Base-by-base conservation (phyloP, 2,113 vertebrate species). In the Myxocyprinus asiaticus region DNA sequence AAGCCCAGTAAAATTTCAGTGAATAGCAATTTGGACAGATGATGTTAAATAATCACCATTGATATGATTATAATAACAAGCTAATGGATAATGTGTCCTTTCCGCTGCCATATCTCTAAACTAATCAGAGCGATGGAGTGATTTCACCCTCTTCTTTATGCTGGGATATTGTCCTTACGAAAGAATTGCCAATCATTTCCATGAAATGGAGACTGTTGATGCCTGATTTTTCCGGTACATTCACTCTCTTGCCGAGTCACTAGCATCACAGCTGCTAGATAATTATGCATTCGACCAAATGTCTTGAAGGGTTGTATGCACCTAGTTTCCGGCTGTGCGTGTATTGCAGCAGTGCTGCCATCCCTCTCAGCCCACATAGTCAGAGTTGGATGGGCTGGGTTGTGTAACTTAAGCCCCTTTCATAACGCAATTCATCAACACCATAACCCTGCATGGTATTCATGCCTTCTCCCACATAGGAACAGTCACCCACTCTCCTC, bases 381-480 rank as follows among this genome's bases (percentile, higher is more conserved):
- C 79, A 63, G 59, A 48, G 10, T 47, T n/a, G 70, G 71, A 75
- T 78, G 65, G 50, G 77, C 65, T 62, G 58, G 7, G 67, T 85
- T 86, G 80, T 82, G 72, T 84, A 85, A 88, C 78, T 64, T n/a
- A 61, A 81, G 78, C 50, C 56, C 78, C 51, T 85, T 84, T 86
- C 81, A 84, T 84, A 87, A 85, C 17, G 50, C 73, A 68, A 72
- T 81, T 86, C 61, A 76, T 78, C 58, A 78, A 15, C 84, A 83
- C 45, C 14, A 55, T 81, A 81, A 80, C 83, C 77, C 84, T 83
- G 82, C 67, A 81, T 81, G 76, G 76, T 80, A 79, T 79, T 82
- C 79, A 85, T 82, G 71, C 84, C 75, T 83, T 69, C 77, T 72
- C 78, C 84, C 70, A 86, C 83, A 82, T 83, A 33, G 22, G 22